phyloP scores from a whole-genome alignment of 1,140 invertebrate genomes.

The Conus betulinus region DNA sequence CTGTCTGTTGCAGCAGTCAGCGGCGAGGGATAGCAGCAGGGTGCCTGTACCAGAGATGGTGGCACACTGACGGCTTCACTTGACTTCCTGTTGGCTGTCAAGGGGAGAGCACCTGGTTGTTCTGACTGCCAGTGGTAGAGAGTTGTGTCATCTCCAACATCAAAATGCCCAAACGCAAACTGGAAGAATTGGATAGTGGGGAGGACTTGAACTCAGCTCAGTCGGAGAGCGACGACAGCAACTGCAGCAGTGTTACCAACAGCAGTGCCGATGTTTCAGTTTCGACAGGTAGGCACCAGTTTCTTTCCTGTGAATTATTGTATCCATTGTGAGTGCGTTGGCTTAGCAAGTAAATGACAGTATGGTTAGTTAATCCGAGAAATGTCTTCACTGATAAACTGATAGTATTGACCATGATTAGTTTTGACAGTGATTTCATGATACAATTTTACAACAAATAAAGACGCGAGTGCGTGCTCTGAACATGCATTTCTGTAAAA shows the following conservation, averaged over 20 bases:
- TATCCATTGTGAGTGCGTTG: too few species aligned
- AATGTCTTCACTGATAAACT: too few species aligned
- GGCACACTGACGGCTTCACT: background rate
- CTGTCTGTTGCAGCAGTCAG: background rate
- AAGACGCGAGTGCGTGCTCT: too few species aligned
- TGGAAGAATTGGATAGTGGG: slow-evolving; percentile 47
- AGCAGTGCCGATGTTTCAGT: slow-evolving; percentile 52
- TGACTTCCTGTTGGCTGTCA: background rate
- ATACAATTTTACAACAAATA: too few species aligned
- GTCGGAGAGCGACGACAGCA: slow-evolving; percentile 56
- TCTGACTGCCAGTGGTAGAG: background rate
- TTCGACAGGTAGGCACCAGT: slow-evolving; percentile 19
- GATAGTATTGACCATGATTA: too few species aligned
- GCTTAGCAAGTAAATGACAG: too few species aligned
- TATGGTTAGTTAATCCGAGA: too few species aligned
- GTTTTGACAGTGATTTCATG: too few species aligned
- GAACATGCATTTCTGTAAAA: too few species aligned
- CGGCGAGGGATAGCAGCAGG: background rate
- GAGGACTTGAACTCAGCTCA: slow-evolving; percentile 31
- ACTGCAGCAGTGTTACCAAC: slow-evolving; percentile 44
- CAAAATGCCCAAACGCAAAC: slow-evolving; percentile 55
- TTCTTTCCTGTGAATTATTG: too few species aligned
- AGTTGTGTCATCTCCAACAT: background rate
- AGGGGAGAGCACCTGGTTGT: background rate
- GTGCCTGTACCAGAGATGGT: background rate